These are phyloP conservation scores for Pseudochirops cupreus DNA, from an alignment of 2,797 vertebrate species.

Conservation along the genomic window DNA sequence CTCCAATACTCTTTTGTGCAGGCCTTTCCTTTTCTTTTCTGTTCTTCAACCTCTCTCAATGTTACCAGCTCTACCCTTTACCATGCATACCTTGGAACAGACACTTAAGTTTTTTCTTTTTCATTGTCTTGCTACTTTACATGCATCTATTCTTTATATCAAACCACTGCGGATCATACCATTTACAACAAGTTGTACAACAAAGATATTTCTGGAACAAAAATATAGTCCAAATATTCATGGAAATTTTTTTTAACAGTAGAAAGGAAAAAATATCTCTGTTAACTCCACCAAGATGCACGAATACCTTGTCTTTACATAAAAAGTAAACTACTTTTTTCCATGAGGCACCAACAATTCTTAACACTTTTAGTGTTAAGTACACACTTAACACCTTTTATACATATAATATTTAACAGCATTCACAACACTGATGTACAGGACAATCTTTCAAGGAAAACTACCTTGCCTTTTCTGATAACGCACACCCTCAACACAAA, in stretches of 20 bases:
- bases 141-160: neutral
- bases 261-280: conserved; percentile 41
- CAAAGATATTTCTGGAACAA: conserved; percentile 25
- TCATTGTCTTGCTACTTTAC: neutral
- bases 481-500: conserved; percentile 70
- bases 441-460: conserved; percentile 71
- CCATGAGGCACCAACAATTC: conserved; percentile 73
- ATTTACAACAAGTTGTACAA: conserved; percentile 23
- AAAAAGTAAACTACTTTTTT: conserved; percentile 74
- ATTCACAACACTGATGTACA: conserved; percentile 66
- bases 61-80: too few species aligned
- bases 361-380: conserved; percentile 61
- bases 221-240: conserved; percentile 32
- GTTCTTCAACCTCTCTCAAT: too few species aligned
- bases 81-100: too few species aligned
- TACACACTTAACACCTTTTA: conserved; percentile 59
- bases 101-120: neutral
- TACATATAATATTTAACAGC: conserved; percentile 69
- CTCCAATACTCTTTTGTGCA: too few species aligned
- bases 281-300: conserved; percentile 62
- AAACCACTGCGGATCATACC: conserved; percentile 15
- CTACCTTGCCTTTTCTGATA: conserved; percentile 65
- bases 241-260: conserved; percentile 44
- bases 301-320: conserved; percentile 79
- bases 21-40: too few species aligned